Conservation (phyloP, 2,888 invertebrate species). For the Agrochola lychnidis region DNA sequence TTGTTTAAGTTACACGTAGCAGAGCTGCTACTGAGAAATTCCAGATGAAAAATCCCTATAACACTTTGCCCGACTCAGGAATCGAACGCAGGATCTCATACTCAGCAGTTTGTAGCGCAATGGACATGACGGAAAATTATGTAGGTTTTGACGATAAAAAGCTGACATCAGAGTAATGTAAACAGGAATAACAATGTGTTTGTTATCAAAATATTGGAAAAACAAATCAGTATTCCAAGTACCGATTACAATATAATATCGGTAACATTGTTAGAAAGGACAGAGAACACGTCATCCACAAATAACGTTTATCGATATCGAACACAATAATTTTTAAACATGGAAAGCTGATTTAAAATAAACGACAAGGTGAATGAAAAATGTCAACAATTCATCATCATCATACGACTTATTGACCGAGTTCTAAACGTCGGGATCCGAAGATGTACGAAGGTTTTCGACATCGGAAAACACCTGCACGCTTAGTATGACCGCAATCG, state of each 20-base stretch:
- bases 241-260: conserved; percentile 25
- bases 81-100: no score
- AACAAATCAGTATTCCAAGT: conserved; percentile 34
- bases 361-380: conserved; percentile 43
- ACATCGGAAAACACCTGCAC: no score
- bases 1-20: no score
- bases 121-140: no score
- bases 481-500: no score
- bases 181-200: conserved; percentile 14
- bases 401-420: no score
- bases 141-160: neutral
- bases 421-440: no score
- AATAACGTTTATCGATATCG: conserved; percentile 49
- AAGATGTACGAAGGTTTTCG: no score
- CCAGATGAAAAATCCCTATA: no score
- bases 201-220: conserved; percentile 50
- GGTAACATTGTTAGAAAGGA: conserved; percentile 30
- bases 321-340: conserved; percentile 46
- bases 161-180: neutral
- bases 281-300: conserved; percentile 37
- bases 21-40: no score
- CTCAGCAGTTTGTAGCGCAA: no score
- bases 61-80: no score
- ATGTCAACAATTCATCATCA: conserved; percentile 1
- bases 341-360: conserved; percentile 51